Evolutionary conservation across 2,888 invertebrate species (phyloP).

Genomic region (Eupithecia exiguata): DNA sequence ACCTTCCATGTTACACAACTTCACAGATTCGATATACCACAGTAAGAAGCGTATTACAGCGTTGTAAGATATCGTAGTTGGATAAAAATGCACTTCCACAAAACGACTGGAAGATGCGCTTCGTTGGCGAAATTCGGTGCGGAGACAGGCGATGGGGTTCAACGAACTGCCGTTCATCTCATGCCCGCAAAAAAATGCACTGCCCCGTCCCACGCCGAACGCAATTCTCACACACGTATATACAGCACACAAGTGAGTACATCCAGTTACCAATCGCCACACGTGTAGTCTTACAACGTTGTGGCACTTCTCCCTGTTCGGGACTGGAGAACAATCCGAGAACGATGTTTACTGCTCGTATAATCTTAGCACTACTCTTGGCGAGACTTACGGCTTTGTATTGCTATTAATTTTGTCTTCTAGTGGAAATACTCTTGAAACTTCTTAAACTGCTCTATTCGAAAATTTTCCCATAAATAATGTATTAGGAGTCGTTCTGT

Average conservation of each 20-base stretch:
- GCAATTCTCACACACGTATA: constrained; percentile 70
- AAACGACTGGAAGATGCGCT: constrained; percentile 67
- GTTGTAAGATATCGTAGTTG: constrained; percentile 22
- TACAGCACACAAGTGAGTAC: constrained; percentile 55
- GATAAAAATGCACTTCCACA: constrained; percentile 44
- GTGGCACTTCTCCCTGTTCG: constrained; percentile 65
- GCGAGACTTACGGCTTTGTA: constrained; percentile 27
- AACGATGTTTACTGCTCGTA: constrained; percentile 63
- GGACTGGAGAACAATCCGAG: constrained; percentile 63
- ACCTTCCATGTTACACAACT: constrained; percentile 16
- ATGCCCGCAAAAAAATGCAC: constrained; percentile 80
- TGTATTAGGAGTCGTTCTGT: not conserved
- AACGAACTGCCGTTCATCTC: constrained; percentile 77
- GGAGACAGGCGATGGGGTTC: constrained; percentile 74
- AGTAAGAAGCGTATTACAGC: constrained; percentile 10
- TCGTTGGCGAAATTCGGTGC: constrained; percentile 74
- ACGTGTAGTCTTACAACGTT: constrained; percentile 66
- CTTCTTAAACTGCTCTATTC: constrained; percentile 4
- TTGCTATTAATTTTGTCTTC: constrained; percentile 25
- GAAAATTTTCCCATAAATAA: constrained; percentile 10
- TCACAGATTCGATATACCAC: constrained; percentile 2
- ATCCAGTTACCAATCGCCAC: constrained; percentile 70
- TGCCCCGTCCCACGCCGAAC: constrained; percentile 80
- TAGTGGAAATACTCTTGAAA: constrained; percentile 9
- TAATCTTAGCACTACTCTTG: constrained; percentile 48